A percentile compares a stretch with the other conserved stretches of the same genome.
Evolutionary conservation across 1,140 invertebrate species (phyloP).

Genomic region (Diploscapter pachys): DNA sequence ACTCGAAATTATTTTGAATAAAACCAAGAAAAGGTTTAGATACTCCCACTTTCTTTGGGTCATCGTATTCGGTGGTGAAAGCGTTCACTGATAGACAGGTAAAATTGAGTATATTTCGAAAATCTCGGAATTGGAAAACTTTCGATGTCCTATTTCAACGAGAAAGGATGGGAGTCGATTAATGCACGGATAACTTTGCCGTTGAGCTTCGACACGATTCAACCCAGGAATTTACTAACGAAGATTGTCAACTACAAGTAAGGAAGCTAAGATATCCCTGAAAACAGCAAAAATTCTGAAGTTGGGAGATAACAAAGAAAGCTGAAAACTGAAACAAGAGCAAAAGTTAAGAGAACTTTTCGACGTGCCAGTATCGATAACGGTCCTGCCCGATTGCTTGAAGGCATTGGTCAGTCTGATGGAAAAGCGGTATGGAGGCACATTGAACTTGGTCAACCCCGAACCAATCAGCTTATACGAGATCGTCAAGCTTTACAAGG

Average conservation of each 20-base stretch:
- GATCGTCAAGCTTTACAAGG: slow-evolving; percentile 55
- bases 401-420: slow-evolving; percentile 52
- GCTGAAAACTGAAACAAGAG: too few species aligned
- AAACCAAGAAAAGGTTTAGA: slow-evolving; percentile 17
- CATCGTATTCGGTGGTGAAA: slow-evolving; percentile 59
- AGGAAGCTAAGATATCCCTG: slow-evolving; percentile 4
- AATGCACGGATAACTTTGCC: slow-evolving; percentile 57
- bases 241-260: slow-evolving; percentile 56
- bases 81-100: slow-evolving; percentile 56
- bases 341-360: slow-evolving; percentile 49
- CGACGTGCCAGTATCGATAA: slow-evolving; percentile 56
- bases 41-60: slow-evolving; percentile 57
- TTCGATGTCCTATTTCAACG: slow-evolving; percentile 8
- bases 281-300: too few species aligned
- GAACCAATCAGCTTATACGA: slow-evolving; percentile 50
- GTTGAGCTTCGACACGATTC: slow-evolving; percentile 51
- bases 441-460: slow-evolving; percentile 56
- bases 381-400: slow-evolving; percentile 57
- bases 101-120: too few species aligned
- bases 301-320: too few species aligned
- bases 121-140: too few species aligned
- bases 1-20: too few species aligned
- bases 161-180: slow-evolving; percentile 41
- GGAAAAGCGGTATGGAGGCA: slow-evolving; percentile 48
- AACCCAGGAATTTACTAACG: slow-evolving; percentile 53